A percentile compares a stretch with the other conserved stretches of the same genome.
Conservation (phyloP, 2,888 invertebrate genomes). For the Scaptomyza flava region DNA sequence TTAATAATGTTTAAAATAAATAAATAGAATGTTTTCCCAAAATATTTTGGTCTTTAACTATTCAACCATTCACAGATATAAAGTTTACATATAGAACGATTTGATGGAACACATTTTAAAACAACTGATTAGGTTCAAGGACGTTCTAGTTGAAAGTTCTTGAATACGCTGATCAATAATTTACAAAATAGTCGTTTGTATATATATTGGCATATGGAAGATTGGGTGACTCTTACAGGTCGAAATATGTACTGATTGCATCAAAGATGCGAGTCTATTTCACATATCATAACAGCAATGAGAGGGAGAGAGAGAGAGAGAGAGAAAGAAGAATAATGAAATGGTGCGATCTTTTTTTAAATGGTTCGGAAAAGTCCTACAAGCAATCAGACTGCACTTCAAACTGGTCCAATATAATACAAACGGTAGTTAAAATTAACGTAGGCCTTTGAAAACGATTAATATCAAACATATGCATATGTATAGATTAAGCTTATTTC, state of each 20-base stretch:
- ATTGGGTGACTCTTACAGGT: too few relatives aligned
- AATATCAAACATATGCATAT: not conserved
- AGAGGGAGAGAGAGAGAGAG: too few relatives aligned
- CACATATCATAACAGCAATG: too few relatives aligned
- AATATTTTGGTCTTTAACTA: not conserved
- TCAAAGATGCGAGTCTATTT: too few relatives aligned
- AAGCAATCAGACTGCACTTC: not conserved
- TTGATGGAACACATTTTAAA: not conserved
- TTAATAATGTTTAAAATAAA: slow-evolving; percentile 6
- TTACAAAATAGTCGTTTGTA: not conserved
- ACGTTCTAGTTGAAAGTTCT: not conserved
- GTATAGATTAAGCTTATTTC: not conserved
- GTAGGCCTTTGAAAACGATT: not conserved
- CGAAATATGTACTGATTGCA: too few relatives aligned
- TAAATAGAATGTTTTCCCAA: slow-evolving; percentile 31
- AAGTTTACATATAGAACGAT: too few relatives aligned
- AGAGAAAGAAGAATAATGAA: too few relatives aligned
- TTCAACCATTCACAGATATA: not conserved
- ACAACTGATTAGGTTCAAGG: not conserved
- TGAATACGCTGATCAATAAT: too few relatives aligned
- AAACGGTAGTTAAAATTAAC: too few relatives aligned
- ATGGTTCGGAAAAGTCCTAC: too few relatives aligned
- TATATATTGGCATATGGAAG: not conserved
- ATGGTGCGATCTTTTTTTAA: too few relatives aligned
- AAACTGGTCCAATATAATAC: not conserved